Evolutionary conservation across 2,888 invertebrate genomes (phyloP).

Genomic region (Lamellibrachia satsuma): DNA sequence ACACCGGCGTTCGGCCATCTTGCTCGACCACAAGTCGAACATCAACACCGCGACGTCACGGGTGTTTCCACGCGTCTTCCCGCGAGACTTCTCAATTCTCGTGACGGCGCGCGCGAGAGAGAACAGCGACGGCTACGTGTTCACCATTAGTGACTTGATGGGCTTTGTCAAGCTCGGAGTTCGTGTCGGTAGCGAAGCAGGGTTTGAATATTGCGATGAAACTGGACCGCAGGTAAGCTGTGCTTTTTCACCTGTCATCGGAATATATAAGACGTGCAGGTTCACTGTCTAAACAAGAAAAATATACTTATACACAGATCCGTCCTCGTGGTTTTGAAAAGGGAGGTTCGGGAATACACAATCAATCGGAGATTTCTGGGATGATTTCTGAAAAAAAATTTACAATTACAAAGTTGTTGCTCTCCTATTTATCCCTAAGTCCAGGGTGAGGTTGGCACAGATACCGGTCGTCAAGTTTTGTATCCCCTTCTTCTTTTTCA

Average conservation of each 20-base stretch:
- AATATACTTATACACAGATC: no score
- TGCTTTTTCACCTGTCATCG: neutral
- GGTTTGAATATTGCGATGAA: slow-evolving; percentile 41
- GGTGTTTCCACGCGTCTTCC: slow-evolving; percentile 49
- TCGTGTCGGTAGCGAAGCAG: slow-evolving; percentile 39
- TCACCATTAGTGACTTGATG: slow-evolving; percentile 52
- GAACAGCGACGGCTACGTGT: slow-evolving; percentile 47
- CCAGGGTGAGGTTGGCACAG: no score
- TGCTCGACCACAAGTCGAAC: slow-evolving; percentile 48
- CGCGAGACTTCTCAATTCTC: slow-evolving; percentile 51
- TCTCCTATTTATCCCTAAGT: no score
- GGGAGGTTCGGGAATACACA: no score
- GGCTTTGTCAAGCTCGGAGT: slow-evolving; percentile 49
- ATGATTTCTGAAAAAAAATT: no score
- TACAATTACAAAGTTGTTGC: no score
- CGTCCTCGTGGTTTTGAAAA: no score
- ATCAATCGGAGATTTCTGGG: no score
- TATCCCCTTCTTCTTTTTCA: no score
- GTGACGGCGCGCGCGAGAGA: slow-evolving; percentile 45
- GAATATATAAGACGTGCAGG: no score
- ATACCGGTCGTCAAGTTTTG: no score
- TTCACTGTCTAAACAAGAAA: no score
- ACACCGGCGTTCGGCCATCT: slow-evolving; percentile 41
- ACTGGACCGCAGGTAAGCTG: neutral
- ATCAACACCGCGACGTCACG: slow-evolving; percentile 49